Evolutionary conservation across 2,113 vertebrate species (phyloP).

Genomic region (Otocyon megalotis): DNA sequence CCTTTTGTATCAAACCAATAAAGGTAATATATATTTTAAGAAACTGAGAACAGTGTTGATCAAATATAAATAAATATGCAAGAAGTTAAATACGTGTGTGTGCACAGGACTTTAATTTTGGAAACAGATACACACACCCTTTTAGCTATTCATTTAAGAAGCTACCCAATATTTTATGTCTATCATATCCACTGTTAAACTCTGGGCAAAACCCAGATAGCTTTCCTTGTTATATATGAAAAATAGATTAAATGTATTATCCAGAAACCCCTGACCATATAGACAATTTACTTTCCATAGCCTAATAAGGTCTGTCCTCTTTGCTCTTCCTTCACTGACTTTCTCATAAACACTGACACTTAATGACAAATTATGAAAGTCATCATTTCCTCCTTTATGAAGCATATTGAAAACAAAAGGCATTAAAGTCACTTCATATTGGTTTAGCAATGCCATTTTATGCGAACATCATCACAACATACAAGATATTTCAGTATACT

Average conservation of each 20-base stretch:
- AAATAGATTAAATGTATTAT: neutral
- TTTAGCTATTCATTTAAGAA: slow-evolving; percentile 43
- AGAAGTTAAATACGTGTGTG: neutral
- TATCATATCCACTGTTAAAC: neutral
- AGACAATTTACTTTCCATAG: neutral
- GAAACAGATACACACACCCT: neutral
- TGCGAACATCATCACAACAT: slow-evolving; percentile 57
- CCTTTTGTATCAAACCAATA: slow-evolving; percentile 35
- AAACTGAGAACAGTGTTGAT: neutral
- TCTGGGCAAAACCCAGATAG: neutral
- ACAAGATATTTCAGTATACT: slow-evolving; percentile 47
- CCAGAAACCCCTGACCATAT: neutral
- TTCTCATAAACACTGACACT: neutral
- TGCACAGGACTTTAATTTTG: slow-evolving; percentile 35
- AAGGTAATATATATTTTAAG: neutral
- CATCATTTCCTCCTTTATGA: slow-evolving; percentile 36
- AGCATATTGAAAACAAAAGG: slow-evolving; percentile 6
- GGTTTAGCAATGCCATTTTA: slow-evolving; percentile 62
- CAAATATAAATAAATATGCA: slow-evolving; percentile 37
- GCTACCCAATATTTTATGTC: neutral
- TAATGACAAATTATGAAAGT: neutral
- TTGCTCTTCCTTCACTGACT: neutral
- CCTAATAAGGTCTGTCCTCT: neutral
- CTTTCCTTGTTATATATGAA: neutral
- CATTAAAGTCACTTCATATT: neutral